Base-by-base conservation (phyloP, 2,113 vertebrate species). In the Stigmatopora nigra region DNA sequence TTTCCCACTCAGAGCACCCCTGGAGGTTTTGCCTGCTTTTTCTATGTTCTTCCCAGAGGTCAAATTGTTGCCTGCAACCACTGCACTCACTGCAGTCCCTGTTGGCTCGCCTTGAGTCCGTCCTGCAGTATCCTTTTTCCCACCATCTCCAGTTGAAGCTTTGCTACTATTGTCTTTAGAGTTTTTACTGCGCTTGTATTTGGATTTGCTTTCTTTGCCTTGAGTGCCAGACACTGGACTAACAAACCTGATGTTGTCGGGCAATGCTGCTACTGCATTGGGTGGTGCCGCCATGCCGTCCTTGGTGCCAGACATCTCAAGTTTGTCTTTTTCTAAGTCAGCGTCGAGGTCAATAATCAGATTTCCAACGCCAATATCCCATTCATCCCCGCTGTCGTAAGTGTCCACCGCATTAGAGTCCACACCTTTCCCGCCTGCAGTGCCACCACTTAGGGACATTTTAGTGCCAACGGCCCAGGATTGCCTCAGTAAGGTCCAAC, bases 391-490 rank as follows among this genome's bases (percentile, higher is more conserved):
- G 84, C 97, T 99, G 91, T 99, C 97, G 68, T 98, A 99, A 80
- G 96, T 97, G 92, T 99, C 97, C 92, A 98, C 97, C 87, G 97
- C 94, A 93, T 97, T 98, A 77, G 95, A 93, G 92, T 99, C 97
- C 79, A 97, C 94, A 95, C 95, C 96, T 98, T 99, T 97, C 97
- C 95, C 97, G 94, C 95, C 95, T 95, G 95, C 93, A 96, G 95
- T 93, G 94, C 95, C 95, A 92, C 96, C 92, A 95, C 97, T 98
- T 95, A 99, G 96, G 96, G 97, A 99, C 97, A 99, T 99, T 94
- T 98, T 99, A 99, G 94, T 97, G 92, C 94, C 94, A 97, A 93
- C 92, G 73, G 91, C 92, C 94, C 93, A 92, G 89, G 82, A 84
- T 86, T 87, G 88, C 88, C 88, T 89, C 88, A 83, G 82, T 85